Percentiles rank a stretch among this genome's conserved stretches.
Conservation (phyloP, 2,113 vertebrate species). For the Epinephelus fuscoguttatus region DNA sequence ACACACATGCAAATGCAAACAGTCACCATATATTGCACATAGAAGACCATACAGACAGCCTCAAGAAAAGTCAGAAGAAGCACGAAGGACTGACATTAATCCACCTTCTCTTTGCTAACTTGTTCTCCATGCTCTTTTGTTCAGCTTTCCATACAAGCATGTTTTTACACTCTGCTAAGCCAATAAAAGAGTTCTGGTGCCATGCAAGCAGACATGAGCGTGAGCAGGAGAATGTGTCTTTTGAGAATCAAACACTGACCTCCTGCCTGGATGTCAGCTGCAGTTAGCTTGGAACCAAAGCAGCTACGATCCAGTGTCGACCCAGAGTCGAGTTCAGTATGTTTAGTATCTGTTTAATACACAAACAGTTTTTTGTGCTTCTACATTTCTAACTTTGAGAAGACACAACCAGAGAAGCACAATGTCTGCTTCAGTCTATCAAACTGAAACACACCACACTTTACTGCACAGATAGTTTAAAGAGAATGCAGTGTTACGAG, state of each 20-base stretch:
- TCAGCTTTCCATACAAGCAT: not conserved
- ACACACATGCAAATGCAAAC: conserved; percentile 47
- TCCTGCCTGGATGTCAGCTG: not conserved
- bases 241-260: not conserved
- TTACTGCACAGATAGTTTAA: too few species aligned
- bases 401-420: not conserved
- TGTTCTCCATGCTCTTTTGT: not conserved
- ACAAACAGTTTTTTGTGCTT: not conserved
- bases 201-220: conserved; percentile 9
- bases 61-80: conserved; percentile 26
- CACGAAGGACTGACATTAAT: conserved; percentile 39
- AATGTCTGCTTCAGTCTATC: too few species aligned
- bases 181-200: conserved; percentile 8
- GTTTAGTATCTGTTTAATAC: not conserved
- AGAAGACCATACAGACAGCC: not conserved
- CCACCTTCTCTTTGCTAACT: conserved; percentile 33
- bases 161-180: not conserved
- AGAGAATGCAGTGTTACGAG: too few species aligned
- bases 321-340: not conserved
- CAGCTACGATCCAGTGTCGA: not conserved
- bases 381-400: not conserved
- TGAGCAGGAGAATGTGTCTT: not conserved
- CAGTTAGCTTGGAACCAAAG: not conserved
- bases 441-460: too few species aligned
- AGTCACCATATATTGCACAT: not conserved